These are phyloP conservation scores for Seriola quinqueradiata DNA, from an alignment of 2,113 vertebrate genomes.

Conservation along the genomic window DNA sequence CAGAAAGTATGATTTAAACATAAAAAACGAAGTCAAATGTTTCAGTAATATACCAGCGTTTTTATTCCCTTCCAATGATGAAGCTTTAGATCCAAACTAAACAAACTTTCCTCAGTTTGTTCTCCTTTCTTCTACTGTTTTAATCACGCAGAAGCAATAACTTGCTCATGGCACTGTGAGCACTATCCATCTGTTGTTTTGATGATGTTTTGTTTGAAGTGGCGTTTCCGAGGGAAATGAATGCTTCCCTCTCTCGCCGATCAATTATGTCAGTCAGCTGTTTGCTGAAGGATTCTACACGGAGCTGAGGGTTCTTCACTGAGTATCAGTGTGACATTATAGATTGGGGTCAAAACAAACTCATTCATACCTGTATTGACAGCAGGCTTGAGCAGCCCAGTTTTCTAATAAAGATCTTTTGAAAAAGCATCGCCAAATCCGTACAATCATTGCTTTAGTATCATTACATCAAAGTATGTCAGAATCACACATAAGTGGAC, in stretches of 20 bases:
- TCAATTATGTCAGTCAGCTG: constrained; percentile 24
- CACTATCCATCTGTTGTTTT: constrained; percentile 23
- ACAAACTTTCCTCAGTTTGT: neutral
- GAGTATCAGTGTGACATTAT: neutral
- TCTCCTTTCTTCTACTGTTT: neutral
- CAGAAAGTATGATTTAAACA: neutral
- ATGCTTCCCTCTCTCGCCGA: neutral
- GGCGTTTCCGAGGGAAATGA: constrained; percentile 17
- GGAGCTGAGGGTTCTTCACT: neutral
- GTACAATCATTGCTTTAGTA: neutral
- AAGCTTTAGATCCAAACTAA: neutral
- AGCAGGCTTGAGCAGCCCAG: neutral
- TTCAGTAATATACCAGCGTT: neutral
- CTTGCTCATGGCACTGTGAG: neutral
- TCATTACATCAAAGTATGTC: neutral
- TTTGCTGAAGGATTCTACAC: constrained; percentile 11
- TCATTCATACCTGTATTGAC: neutral
- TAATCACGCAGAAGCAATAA: constrained; percentile 1
- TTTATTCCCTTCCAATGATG: neutral
- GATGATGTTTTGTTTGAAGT: constrained; percentile 39
- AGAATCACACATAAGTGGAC: neutral
- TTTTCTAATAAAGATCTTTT: neutral
- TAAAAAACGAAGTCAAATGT: neutral
- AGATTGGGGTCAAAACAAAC: constrained; percentile 9
- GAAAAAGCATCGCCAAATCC: neutral